Evolutionary conservation across 2,888 invertebrate genomes (phyloP).

Genomic region (Syritta pipiens): DNA sequence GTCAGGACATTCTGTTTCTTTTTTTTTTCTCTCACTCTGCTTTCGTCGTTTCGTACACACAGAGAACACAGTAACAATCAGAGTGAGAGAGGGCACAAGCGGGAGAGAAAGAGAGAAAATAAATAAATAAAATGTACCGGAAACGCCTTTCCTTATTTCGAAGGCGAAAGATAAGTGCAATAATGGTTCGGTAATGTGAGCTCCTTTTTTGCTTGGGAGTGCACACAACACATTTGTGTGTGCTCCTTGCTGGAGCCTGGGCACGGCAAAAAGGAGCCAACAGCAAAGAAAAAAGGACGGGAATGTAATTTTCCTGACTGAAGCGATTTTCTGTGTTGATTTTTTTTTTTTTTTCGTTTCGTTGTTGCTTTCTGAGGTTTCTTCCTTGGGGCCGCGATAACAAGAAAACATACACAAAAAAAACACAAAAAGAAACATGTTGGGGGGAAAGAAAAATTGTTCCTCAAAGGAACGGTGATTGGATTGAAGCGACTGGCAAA

Average conservation of each 20-base stretch:
- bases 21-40: constrained; percentile 18
- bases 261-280: not conserved
- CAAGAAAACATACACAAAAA: constrained; percentile 45
- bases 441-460: too few relatives aligned
- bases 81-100: not conserved
- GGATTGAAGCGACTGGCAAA: constrained; percentile 44
- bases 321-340: constrained; percentile 42
- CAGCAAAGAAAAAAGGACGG: constrained; percentile 15
- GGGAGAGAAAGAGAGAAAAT: constrained; percentile 10
- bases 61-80: constrained; percentile 25
- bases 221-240: constrained; percentile 55
- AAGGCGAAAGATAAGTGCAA: constrained; percentile 69
- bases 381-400: constrained; percentile 26
- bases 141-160: constrained; percentile 69
- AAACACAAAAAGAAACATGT: too few relatives aligned
- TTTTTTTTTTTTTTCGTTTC: not conserved
- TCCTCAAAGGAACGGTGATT: constrained; percentile 60
- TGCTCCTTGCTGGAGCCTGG: constrained; percentile 12
- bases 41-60: constrained; percentile 43
- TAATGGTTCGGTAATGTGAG: constrained; percentile 69
- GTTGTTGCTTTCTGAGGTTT: not conserved
- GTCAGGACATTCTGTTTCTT: constrained; percentile 41
- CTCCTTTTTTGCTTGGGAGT: constrained; percentile 50
- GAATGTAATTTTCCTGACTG: constrained; percentile 60
- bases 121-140: constrained; percentile 66